A percentile compares a stretch with the other conserved stretches of the same genome.
Conservation (phyloP, 2,113 vertebrate genomes). For the Rynchops niger region DNA sequence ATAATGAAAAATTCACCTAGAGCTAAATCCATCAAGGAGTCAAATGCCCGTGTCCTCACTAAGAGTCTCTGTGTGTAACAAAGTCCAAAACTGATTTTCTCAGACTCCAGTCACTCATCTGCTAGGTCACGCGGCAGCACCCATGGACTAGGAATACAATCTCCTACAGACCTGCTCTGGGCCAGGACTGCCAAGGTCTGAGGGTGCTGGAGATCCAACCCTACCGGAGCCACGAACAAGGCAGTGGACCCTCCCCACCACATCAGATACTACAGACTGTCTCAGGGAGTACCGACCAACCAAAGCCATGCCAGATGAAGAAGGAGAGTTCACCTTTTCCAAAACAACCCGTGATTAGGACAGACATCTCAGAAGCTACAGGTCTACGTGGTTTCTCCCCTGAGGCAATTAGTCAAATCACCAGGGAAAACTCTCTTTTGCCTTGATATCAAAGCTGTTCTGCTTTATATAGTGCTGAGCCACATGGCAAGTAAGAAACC, state of each 20-base stretch:
- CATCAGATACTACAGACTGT: rapidly evolving
- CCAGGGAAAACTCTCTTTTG: not conserved
- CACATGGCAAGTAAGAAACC: not conserved
- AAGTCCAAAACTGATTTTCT: not conserved
- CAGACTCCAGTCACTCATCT: not conserved
- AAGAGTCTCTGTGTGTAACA: not conserved
- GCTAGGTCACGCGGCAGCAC: not conserved
- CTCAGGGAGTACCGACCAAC: not conserved
- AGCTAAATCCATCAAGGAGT: not conserved
- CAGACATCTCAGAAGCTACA: not conserved
- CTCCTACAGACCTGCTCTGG: not conserved
- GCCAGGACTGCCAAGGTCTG: not conserved
- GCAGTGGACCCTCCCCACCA: not conserved
- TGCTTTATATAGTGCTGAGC: not conserved
- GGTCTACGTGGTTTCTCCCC: not conserved
- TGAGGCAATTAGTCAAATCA: not conserved
- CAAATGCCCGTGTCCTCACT: not conserved
- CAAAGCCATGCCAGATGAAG: not conserved
- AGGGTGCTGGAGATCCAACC: not conserved
- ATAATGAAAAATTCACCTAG: not conserved
- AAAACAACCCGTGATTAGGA: rapidly evolving
- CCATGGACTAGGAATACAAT: not conserved
- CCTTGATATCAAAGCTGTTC: not conserved
- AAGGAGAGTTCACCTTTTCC: not conserved
- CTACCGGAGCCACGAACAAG: not conserved